Percentiles rank a stretch among this genome's conserved stretches.
These are phyloP conservation scores for Pseudorasbora parva DNA, from an alignment of 2,113 vertebrate genomes.

Conservation along the genomic window DNA sequence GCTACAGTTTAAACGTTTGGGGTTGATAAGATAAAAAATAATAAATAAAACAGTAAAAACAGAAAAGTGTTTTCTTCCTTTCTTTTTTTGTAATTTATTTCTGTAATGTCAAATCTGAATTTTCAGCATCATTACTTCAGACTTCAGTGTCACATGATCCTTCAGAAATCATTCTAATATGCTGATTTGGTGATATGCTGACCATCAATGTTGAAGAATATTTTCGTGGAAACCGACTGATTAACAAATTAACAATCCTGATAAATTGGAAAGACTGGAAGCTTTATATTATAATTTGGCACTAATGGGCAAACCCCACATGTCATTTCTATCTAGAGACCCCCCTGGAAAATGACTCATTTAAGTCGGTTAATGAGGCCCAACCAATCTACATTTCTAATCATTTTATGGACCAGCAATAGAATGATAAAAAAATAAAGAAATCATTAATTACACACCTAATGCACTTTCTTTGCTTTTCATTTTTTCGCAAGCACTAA, in stretches of 20 bases:
- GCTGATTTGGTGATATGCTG: too few relatives aligned
- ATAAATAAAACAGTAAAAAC: too few relatives aligned
- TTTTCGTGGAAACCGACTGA: too few relatives aligned
- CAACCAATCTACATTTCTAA: constrained; percentile 7
- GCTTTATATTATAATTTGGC: neutral
- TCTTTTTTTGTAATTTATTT: too few relatives aligned
- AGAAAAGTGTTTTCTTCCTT: too few relatives aligned
- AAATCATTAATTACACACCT: neutral
- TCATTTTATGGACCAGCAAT: neutral
- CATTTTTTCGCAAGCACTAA: neutral
- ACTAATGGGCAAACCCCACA: constrained; percentile 13
- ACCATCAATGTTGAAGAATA: too few relatives aligned
- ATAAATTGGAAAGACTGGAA: neutral
- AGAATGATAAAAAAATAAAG: neutral
- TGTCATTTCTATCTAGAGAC: neutral
- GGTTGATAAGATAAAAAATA: too few relatives aligned
- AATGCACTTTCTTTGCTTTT: neutral
- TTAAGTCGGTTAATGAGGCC: neutral
- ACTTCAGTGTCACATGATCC: too few relatives aligned
- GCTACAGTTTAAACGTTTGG: too few relatives aligned
- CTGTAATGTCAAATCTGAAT: too few relatives aligned
- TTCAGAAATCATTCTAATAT: too few relatives aligned
- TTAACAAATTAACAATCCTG: neutral
- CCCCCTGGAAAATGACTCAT: neutral
- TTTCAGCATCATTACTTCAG: too few relatives aligned